phyloP scores from a whole-genome alignment of 2,113 vertebrate genomes.

The Gasterosteus aculeatus region DNA sequence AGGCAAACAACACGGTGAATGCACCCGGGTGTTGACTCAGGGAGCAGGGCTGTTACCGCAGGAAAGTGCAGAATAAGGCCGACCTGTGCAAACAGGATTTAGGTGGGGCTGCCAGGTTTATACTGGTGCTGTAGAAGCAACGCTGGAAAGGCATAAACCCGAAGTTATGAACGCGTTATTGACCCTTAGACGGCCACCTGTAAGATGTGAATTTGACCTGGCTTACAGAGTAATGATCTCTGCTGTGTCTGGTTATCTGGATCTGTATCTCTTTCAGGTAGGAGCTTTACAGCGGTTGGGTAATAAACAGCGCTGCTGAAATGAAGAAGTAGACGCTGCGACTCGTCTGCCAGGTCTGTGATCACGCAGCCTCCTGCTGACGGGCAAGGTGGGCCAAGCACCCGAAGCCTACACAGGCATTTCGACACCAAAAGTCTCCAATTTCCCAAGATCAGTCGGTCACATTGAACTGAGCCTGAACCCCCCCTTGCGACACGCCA shows the following conservation, averaged over 20 bases:
- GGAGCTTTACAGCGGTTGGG: conserved; percentile 61
- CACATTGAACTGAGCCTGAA: conserved; percentile 16
- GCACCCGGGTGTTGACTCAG: conserved; percentile 42
- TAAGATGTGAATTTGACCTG: background rate
- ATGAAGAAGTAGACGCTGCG: conserved; percentile 19
- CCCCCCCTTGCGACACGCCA: background rate
- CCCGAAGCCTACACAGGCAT: conserved; percentile 29
- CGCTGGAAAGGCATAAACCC: background rate
- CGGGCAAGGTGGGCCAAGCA: conserved; percentile 21
- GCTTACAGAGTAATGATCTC: conserved; percentile 33
- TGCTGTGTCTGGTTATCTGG: conserved; percentile 12
- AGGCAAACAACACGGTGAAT: conserved; percentile 27
- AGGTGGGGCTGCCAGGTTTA: conserved; percentile 13
- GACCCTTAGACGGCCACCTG: conserved; percentile 7
- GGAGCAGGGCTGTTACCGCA: conserved; percentile 41
- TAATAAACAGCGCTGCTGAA: conserved; percentile 43
- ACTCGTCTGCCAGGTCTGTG: conserved; percentile 51
- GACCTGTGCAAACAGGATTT: conserved; percentile 2
- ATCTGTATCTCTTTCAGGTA: conserved; percentile 1
- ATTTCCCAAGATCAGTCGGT: conserved; percentile 8
- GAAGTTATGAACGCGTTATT: conserved; percentile 16
- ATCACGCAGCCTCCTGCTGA: conserved; percentile 60
- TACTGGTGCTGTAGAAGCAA: background rate
- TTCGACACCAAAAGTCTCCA: conserved; percentile 42
- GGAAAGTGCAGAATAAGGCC: background rate